Conservation (phyloP, 2,888 invertebrate species). For the Pandemis cinnamomeana region DNA sequence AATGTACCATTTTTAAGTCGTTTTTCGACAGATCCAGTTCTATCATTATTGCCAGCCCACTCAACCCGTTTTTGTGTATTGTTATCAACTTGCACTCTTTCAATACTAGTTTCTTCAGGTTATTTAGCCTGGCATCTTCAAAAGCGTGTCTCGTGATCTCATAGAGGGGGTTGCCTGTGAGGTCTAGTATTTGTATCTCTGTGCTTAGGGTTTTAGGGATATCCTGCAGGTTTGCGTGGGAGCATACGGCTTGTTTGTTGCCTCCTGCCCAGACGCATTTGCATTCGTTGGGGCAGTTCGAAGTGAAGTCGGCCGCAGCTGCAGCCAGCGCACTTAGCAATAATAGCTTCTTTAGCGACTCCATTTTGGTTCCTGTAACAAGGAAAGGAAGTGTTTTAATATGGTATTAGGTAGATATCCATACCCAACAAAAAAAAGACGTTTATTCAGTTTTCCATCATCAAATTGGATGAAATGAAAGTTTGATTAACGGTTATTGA, state of each 20-base stretch:
- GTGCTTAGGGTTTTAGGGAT: constrained; percentile 90
- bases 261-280: constrained; percentile 94
- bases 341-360: constrained; percentile 58
- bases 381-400: constrained; percentile 51
- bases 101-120: constrained; percentile 92
- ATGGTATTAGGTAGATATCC: constrained; percentile 28
- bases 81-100: constrained; percentile 89
- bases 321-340: constrained; percentile 60
- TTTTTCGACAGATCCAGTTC: constrained; percentile 93
- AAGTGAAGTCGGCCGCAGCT: constrained; percentile 80
- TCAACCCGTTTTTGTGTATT: constrained; percentile 90
- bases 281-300: constrained; percentile 87
- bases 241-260: constrained; percentile 93
- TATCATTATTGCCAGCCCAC: constrained; percentile 90
- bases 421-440: neutral
- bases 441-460: neutral
- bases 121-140: constrained; percentile 87
- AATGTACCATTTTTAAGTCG: constrained; percentile 86
- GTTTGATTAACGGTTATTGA: too few relatives aligned
- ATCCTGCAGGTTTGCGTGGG: constrained; percentile 85
- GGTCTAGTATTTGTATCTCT: constrained; percentile 89
- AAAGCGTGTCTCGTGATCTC: constrained; percentile 88
- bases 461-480: neutral
- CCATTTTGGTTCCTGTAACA: constrained; percentile 78
- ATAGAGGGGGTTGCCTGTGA: constrained; percentile 88